phyloP scores from a whole-genome alignment of 1,140 invertebrate genomes.

The Drosophila bocqueti region DNA sequence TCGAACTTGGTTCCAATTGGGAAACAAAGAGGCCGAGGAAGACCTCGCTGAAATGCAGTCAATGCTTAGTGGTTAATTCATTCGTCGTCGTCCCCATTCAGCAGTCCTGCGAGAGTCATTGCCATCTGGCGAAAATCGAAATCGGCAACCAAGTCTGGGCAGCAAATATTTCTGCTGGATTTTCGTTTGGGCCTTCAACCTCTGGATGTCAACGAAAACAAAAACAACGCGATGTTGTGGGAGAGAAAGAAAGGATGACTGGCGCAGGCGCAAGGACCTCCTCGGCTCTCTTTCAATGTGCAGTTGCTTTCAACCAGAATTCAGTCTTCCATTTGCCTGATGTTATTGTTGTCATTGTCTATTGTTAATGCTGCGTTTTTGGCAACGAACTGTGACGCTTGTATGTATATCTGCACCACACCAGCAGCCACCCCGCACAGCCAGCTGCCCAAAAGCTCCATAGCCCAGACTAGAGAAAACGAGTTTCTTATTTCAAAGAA shows the following conservation, averaged over 20 bases:
- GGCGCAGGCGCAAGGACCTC: conserved; percentile 35
- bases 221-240: conserved; percentile 11
- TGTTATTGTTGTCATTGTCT: conserved; percentile 53
- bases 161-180: conserved; percentile 18
- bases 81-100: not conserved
- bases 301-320: conserved; percentile 12
- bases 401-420: conserved; percentile 56
- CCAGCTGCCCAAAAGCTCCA: conserved; percentile 2
- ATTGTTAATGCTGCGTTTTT: conserved; percentile 50
- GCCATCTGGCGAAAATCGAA: conserved; percentile 50
- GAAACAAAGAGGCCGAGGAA: not conserved
- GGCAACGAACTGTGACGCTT: conserved; percentile 62
- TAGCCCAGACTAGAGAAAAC: conserved; percentile 28
- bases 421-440: not conserved
- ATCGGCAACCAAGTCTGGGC: conserved; percentile 34
- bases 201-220: conserved; percentile 30
- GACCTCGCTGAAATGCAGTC: conserved; percentile 24
- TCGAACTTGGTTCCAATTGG: conserved; percentile 1
- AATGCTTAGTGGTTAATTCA: not conserved
- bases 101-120: conserved; percentile 37
- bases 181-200: conserved; percentile 21
- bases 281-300: conserved; percentile 12
- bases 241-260: not conserved
- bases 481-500: conserved; percentile 46
- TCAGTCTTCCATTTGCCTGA: conserved; percentile 9